phyloP scores from a whole-genome alignment of 2,113 vertebrate genomes.

The Psephotus haematonotus region DNA sequence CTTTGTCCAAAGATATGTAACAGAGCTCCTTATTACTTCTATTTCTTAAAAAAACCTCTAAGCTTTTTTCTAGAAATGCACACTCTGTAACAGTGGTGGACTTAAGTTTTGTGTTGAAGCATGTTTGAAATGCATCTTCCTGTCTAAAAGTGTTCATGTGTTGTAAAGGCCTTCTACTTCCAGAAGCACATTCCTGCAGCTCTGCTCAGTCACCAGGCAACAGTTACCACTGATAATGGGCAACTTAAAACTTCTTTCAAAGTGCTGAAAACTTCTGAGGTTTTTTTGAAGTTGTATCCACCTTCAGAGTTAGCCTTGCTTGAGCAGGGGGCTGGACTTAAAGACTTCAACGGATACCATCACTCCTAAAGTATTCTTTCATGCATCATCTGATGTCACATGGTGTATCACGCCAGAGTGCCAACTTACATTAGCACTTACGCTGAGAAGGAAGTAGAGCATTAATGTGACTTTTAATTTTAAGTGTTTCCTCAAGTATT shows the following conservation, averaged over 20 bases:
- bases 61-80: not conserved
- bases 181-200: not conserved
- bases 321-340: not conserved
- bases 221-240: not conserved
- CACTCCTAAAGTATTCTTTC: not conserved
- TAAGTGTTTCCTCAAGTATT: not conserved
- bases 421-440: not conserved
- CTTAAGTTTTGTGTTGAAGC: not conserved
- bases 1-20: not conserved
- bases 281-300: not conserved
- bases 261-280: not conserved
- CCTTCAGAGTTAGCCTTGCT: not conserved
- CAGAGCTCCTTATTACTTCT: not conserved
- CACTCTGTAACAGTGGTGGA: accelerated
- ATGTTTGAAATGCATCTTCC: not conserved
- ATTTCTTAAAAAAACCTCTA: not conserved
- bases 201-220: not conserved
- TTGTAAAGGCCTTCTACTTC: not conserved
- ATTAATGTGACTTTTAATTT: not conserved
- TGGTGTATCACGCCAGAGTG: not conserved
- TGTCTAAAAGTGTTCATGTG: not conserved
- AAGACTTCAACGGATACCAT: not conserved
- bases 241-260: not conserved
- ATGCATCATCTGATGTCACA: accelerated
- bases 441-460: not conserved